Percentiles rank a stretch among this genome's conserved stretches.
Conservation (phyloP, 2,888 invertebrate genomes). For the Synanthedon tipuliformis region DNA sequence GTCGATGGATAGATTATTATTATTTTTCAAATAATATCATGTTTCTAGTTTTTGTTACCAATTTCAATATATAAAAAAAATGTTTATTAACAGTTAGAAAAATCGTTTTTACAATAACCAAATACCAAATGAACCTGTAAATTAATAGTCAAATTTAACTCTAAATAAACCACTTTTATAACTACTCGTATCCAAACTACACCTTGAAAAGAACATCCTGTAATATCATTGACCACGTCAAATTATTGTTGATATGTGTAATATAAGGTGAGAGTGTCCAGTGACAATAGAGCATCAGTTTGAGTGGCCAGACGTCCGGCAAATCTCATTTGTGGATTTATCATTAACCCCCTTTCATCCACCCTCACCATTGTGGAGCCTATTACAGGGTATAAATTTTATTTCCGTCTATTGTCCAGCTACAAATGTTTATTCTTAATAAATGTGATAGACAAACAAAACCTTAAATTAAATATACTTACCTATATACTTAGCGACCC, state of each 20-base stretch:
- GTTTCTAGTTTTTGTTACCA: no score
- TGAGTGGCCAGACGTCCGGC: conserved; percentile 66
- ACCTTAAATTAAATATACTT: neutral
- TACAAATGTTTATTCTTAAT: conserved; percentile 50
- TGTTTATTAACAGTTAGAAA: no score
- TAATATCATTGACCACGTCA: conserved; percentile 31
- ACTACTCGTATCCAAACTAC: neutral
- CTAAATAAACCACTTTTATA: neutral
- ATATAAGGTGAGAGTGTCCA: conserved; percentile 63
- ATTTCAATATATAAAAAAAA: no score
- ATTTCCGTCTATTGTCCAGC: conserved; percentile 54
- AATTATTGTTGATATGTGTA: conserved; percentile 46
- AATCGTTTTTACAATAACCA: no score
- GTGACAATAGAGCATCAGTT: conserved; percentile 58
- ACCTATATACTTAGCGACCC: neutral
- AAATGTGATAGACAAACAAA: conserved; percentile 21
- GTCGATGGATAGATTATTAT: no score
- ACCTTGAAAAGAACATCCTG: conserved; percentile 25
- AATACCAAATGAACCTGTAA: no score
- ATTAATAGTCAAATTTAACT: no score
- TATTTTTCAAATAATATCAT: no score
- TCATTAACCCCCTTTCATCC: conserved; percentile 68
- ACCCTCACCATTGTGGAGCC: conserved; percentile 57
- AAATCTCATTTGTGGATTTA: conserved; percentile 71
- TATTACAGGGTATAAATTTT: conserved; percentile 65